Percentiles rank a stretch among this genome's conserved stretches.
phyloP scores from a whole-genome alignment of 2,888 invertebrate genomes.

The Sarcophaga caerulescens region DNA sequence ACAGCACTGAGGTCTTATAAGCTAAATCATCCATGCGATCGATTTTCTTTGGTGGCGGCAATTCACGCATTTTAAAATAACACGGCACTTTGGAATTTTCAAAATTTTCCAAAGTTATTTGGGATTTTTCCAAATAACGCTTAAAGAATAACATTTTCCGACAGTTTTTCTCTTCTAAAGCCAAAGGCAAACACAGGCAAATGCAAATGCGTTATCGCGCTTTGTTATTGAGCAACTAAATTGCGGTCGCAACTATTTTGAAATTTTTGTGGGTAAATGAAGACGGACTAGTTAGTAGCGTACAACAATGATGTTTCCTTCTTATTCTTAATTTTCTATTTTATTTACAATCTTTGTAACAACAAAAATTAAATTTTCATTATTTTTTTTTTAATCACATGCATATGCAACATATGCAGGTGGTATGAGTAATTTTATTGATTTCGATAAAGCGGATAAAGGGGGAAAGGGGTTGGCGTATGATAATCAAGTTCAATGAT shows the following conservation, averaged over 20 bases:
- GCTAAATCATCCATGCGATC: constrained; percentile 74
- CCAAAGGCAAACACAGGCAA: constrained; percentile 6
- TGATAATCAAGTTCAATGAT: constrained; percentile 61
- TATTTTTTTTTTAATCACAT: neutral
- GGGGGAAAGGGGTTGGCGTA: neutral
- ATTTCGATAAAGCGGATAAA: neutral
- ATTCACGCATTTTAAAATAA: constrained; percentile 76
- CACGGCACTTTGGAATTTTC: constrained; percentile 74
- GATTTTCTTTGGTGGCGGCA: constrained; percentile 71
- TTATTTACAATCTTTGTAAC: neutral
- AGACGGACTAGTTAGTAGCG: neutral
- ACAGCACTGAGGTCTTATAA: constrained; percentile 71
- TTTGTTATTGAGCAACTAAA: constrained; percentile 57
- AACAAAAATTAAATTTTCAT: neutral
- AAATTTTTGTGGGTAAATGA: constrained; percentile 9
- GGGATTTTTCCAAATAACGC: constrained; percentile 76
- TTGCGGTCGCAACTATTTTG: neutral
- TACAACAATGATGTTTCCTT: constrained; percentile 17
- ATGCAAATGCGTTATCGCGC: constrained; percentile 34
- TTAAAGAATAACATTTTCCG: constrained; percentile 77
- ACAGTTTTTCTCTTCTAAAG: too few species aligned
- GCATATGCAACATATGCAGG: neutral
- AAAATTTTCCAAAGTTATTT: constrained; percentile 74
- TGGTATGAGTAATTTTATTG: constrained; percentile 53
- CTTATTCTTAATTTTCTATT: constrained; percentile 5